Percentiles rank a stretch among this genome's conserved stretches.
phyloP scores from a whole-genome alignment of 1,140 invertebrate species.

The Lucilia sericata region DNA sequence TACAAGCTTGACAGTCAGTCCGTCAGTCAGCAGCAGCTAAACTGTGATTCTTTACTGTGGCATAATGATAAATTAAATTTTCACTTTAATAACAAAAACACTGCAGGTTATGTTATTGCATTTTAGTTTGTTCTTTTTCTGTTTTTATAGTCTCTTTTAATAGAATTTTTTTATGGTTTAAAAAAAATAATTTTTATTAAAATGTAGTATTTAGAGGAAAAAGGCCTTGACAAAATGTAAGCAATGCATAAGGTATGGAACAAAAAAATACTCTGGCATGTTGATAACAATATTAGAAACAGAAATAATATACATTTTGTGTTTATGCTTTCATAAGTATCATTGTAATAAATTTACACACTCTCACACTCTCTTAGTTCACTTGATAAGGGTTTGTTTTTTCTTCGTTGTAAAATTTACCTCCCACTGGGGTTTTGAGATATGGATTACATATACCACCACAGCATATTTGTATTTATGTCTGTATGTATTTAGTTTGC shows the following conservation, averaged over 20 bases:
- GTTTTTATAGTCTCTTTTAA: not conserved
- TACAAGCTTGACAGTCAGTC: not conserved
- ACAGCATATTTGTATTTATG: not conserved
- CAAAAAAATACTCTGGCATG: not conserved
- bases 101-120: not conserved
- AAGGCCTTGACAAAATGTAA: not conserved
- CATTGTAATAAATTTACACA: constrained; percentile 17
- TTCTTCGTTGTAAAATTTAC: not conserved
- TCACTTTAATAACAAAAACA: not conserved
- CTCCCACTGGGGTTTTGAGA: not conserved
- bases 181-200: too few species aligned
- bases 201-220: not conserved
- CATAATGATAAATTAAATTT: not conserved
- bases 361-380: not conserved
- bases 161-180: not conserved
- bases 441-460: too few species aligned
- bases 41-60: not conserved
- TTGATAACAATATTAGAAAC: not conserved
- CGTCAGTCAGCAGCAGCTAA: not conserved
- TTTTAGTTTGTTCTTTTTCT: not conserved
- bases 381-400: not conserved
- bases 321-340: not conserved
- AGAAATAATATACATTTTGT: too few species aligned
- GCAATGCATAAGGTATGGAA: not conserved
- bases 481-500: not conserved